Conservation (phyloP, 2,888 invertebrate species). For the Dendrolimus pini region DNA sequence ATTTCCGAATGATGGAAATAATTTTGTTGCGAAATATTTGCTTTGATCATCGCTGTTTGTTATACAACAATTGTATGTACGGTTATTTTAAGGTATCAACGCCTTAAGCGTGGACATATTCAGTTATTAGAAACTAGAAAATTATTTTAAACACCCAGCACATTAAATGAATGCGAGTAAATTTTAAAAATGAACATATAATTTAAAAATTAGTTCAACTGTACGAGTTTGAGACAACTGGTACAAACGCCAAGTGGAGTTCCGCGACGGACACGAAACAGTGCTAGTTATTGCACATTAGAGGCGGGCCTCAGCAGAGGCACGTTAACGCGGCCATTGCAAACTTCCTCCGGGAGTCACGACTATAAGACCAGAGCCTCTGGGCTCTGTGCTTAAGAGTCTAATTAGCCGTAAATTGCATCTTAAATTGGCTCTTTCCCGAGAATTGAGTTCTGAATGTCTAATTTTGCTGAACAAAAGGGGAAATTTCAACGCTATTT, state of each 20-base stretch:
- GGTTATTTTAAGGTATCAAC: too few relatives aligned
- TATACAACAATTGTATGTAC: too few relatives aligned
- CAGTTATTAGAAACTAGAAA: too few relatives aligned
- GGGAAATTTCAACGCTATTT: conserved; percentile 50
- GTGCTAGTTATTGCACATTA: conserved; percentile 41
- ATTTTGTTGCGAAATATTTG: too few relatives aligned
- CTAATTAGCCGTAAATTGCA: conserved; percentile 71
- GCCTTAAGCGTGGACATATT: too few relatives aligned
- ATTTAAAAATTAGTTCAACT: too few relatives aligned
- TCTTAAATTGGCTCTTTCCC: conserved; percentile 59
- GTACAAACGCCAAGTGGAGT: background rate
- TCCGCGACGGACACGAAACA: conserved; percentile 32
- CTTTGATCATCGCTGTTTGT: too few relatives aligned
- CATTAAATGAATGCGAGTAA: too few relatives aligned
- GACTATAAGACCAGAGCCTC: conserved; percentile 22
- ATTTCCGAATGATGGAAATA: too few relatives aligned
- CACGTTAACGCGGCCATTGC: conserved; percentile 47
- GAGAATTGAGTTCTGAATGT: conserved; percentile 67
- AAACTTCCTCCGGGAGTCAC: conserved; percentile 40
- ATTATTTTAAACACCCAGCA: too few relatives aligned
- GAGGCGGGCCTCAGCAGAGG: conserved; percentile 16
- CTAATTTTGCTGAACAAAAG: conserved; percentile 61
- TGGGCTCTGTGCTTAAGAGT: conserved; percentile 60
- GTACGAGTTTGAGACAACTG: background rate
- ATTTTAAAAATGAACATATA: too few relatives aligned